A percentile compares a stretch with the other conserved stretches of the same genome.
Conservation (phyloP, 2,888 invertebrate genomes). For the Nymphalis polychloros region DNA sequence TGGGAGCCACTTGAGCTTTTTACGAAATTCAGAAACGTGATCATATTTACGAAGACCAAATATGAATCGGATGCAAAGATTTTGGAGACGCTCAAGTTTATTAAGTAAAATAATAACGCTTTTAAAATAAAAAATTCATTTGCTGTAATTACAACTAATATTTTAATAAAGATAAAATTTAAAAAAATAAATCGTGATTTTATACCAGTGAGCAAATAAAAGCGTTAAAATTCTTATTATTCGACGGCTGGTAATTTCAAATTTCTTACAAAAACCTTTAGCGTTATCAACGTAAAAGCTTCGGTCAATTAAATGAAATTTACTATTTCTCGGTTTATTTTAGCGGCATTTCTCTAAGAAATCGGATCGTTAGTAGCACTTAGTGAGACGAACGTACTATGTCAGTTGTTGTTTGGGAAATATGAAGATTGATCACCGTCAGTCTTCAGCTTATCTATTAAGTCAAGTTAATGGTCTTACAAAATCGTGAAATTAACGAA, state of each 20-base stretch:
- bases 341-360: slow-evolving; percentile 39
- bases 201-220: too few relatives aligned
- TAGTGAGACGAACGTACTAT: slow-evolving; percentile 66
- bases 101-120: too few relatives aligned
- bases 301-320: slow-evolving; percentile 26
- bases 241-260: slow-evolving; percentile 17
- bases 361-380: slow-evolving; percentile 60
- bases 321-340: slow-evolving; percentile 22
- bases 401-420: slow-evolving; percentile 63
- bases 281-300: slow-evolving; percentile 28
- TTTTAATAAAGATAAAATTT: too few relatives aligned
- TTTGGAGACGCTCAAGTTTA: too few relatives aligned
- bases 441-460: slow-evolving; percentile 44
- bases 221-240: slow-evolving; percentile 9
- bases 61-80: too few relatives aligned
- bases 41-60: too few relatives aligned
- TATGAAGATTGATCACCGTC: slow-evolving; percentile 67
- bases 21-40: too few relatives aligned
- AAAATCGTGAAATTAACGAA: slow-evolving; percentile 40
- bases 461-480: slow-evolving; percentile 40
- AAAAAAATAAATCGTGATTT: too few relatives aligned
- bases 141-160: too few relatives aligned
- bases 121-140: too few relatives aligned
- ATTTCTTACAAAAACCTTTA: slow-evolving; percentile 21
- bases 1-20: too few relatives aligned